Base-by-base conservation (phyloP, 2,888 invertebrate genomes). In the Lissonota sp. region DNA sequence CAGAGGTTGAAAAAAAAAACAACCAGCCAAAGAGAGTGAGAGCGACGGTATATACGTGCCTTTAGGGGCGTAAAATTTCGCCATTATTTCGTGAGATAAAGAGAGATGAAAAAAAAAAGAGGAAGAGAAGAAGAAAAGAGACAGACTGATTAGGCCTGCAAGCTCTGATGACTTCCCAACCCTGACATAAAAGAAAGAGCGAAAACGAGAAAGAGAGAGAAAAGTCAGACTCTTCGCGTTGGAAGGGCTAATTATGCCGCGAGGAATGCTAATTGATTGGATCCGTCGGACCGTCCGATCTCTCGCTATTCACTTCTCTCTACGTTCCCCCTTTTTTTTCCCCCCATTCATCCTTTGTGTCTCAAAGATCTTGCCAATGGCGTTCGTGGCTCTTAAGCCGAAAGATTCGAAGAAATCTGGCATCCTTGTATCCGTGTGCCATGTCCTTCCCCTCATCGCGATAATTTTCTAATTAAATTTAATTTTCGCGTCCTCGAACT, bases 221-320 rank as follows among this genome's bases (percentile, higher is more conserved):
- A 12, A n/a, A 70, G 79, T 60, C 46, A 46, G 62, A 55, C 40
- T 71, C 40, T 71, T 72, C 37, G 1, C 26, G 57, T 53, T 66
- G 64, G 16, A 42, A 67, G 57, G 74, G 14, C 58, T 73, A 80
- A 82, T 83, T 64, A 81, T 58, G 70, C 55, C 49, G 66, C 49
- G 55, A 62, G 57, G 74, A 70, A 71, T 78, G 72, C 78, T 83
- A 80, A 83, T 79, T 80, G 80, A 80, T 80, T 79, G 78, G 49
- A 80, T 80, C 80, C 77, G 70, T 66, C 64, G 71, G 78, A 80
- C 74, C 75, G 39, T 80, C 78, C 66, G 66, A 73, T 82, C 53
- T 26, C 26, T 67, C 46, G 63, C 79, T 69, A 46, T 71, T 71
- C 70, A 44, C 55, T 26, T 60, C 46, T 70, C 42, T 44, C 5